Evolutionary conservation across 2,888 invertebrate genomes (phyloP), one percentile per base, ranked within the genome.

Genomic region (Torymus texanus): DNA sequence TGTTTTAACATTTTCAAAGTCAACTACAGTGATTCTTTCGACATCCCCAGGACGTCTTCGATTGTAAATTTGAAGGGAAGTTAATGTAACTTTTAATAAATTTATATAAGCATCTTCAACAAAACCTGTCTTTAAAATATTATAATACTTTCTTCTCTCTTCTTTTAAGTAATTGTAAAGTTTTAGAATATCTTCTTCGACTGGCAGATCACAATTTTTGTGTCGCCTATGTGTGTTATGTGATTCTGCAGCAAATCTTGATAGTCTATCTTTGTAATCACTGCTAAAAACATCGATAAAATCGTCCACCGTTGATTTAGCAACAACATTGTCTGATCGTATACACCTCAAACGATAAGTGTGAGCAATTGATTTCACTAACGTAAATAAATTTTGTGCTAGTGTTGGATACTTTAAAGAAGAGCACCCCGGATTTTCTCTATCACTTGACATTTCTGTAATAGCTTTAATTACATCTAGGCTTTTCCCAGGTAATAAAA

Each of bases 161-260:
- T 58, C 2, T n/a, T n/a, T n/a, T 58, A 58, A 58, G 10, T 58
- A 58, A 58, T 58, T 58, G n/a, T 58, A 58, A n/a, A 58, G n/a
- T 8, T n/a, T 58, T 21, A 21, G 21, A 21, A 21, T 21, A 2
- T 21, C 21, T 2, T 21, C 21, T 21, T 21, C 21, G n/a, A 58
- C 16, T 13, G 58, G 58, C 4, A 16, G 16, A 58, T 58, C 16
- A 58, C 10, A n/a, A 21, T 58, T 58, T n/a, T 58, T 58, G n/a
- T 58, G 16, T 8, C 58, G 58, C 58, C n/a, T 58, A 21, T 21
- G 21, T 21, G 21, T 21, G 21, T 2, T 21, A 21, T 21, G 21
- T 21, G 21, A 21, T 21, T 58, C 58, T 14, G 58, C 14, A 16
- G 58, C 58, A 14, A 58, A n/a, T 16, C 58, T 58, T 16, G 58